Evolutionary conservation across 2,797 vertebrate species (phyloP), one percentile per base, ranked within the genome.

Genomic region (Euphonia xanthogaster): DNA sequence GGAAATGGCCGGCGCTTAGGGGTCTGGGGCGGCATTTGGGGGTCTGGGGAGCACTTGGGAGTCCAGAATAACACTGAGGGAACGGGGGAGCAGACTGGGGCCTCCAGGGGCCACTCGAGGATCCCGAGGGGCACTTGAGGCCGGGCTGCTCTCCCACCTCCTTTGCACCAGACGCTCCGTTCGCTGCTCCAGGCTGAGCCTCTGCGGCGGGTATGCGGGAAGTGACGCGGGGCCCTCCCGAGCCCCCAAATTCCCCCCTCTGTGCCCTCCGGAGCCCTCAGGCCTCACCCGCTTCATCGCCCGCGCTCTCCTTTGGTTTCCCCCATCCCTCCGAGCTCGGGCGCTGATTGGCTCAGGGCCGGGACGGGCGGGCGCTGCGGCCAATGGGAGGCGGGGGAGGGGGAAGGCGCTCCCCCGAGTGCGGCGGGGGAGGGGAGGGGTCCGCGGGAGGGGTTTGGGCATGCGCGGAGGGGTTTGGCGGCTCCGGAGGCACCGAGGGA

Each of bases 241-340:
- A 21, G 18, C 1, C 18, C 27, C 10, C 51, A 24, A 3, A 3
- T 5, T 2, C 6, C 30, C 33, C 8, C 33, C 25, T 12, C 14
- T 4, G 10, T 10, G 3, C 9, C 14, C 14, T 44, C 27, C 7
- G 17, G 17, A 12, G 25, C 35, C 25, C 31, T 19, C 37, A 16
- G 45, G 19, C 37, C 81, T 75, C 61, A 58, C 71, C 71, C 27
- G 44, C 28, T 75, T 62, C 81, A 85, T 67, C n/a, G 62, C 45
- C n/a, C 61, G 53, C 53, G 23, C 62, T 23, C 45, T 8, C 15
- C 3, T 19, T 20, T 6, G n/a, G 53, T 31, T 15, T 25, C 19
- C 61, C 53, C 19, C 45, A 4, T n/a, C 7, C 12, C 22, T 17
- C 9, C 9, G 6, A 42, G 8, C 27, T 19, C 53, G 61, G 70